Evolutionary conservation across 1,140 invertebrate species (phyloP).

Genomic region (Condylostylus longicornis): DNA sequence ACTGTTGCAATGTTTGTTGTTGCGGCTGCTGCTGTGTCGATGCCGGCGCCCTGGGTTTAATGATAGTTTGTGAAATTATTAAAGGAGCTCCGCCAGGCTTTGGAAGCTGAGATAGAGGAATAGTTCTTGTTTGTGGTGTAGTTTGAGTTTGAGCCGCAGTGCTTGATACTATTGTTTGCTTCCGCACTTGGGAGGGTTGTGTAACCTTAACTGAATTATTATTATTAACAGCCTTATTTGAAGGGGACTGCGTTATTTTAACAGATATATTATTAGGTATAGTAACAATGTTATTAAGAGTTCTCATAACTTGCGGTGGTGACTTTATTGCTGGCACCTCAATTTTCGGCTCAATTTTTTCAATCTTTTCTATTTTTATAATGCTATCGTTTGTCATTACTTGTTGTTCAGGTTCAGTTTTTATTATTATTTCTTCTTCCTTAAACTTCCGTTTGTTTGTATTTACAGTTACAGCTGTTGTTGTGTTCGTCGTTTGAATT

Average conservation of each 20-base stretch:
- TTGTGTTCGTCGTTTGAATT: constrained; percentile 6
- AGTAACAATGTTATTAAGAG: constrained; percentile 23
- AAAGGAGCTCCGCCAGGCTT: constrained; percentile 25
- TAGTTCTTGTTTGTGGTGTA: constrained; percentile 25
- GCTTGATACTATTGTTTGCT: constrained; percentile 6
- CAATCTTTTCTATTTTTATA: constrained; percentile 29
- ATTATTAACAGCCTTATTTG: constrained; percentile 14
- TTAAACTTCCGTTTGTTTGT: too few relatives aligned
- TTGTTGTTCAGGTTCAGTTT: too few relatives aligned
- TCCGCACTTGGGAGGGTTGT: neutral
- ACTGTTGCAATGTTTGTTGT: constrained; percentile 10
- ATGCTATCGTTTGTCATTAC: too few relatives aligned
- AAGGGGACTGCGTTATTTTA: constrained; percentile 29
- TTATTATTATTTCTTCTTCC: too few relatives aligned
- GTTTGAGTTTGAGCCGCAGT: constrained; percentile 13
- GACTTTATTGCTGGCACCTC: constrained; percentile 9
- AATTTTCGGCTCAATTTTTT: constrained; percentile 24
- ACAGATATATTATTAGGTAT: constrained; percentile 29
- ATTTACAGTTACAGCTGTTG: neutral
- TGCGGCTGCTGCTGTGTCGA: constrained; percentile 25
- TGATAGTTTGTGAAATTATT: constrained; percentile 29
- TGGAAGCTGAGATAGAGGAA: constrained; percentile 28
- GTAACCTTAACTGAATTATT: neutral
- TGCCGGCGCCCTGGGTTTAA: constrained; percentile 16
- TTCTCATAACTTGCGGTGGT: constrained; percentile 17